phyloP scores from a whole-genome alignment of 2,888 invertebrate genomes.

The Rhyacophila evoluta region DNA sequence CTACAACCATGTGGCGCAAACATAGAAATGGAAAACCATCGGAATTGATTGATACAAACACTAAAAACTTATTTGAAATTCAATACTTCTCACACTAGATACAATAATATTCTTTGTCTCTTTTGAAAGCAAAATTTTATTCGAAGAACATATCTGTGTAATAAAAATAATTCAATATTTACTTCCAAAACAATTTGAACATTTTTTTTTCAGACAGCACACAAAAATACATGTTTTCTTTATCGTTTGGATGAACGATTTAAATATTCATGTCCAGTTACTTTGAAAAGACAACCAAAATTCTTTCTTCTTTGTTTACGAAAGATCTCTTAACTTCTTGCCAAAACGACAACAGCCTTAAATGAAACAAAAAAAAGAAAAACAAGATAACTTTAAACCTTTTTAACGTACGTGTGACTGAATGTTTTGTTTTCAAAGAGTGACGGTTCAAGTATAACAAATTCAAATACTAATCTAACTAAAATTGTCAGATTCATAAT shows the following conservation, averaged over 20 bases:
- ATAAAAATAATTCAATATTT: background rate
- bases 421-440: background rate
- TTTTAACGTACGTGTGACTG: background rate
- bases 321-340: background rate
- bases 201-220: background rate
- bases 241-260: background rate
- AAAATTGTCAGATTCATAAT: too few relatives aligned
- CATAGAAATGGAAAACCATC: constrained; percentile 1
- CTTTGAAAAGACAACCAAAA: background rate
- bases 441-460: background rate
- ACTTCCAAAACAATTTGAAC: background rate
- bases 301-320: background rate
- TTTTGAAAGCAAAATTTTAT: background rate
- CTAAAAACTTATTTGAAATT: background rate
- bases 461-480: background rate
- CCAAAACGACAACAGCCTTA: background rate
- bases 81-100: background rate
- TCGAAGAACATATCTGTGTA: background rate
- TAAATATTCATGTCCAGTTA: background rate
- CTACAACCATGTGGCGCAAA: background rate
- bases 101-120: background rate
- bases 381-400: background rate
- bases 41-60: background rate
- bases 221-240: background rate
- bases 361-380: background rate